Evolutionary conservation across 2,797 vertebrate species (phyloP).

Genomic region (Orientallactaga sibirica): DNA sequence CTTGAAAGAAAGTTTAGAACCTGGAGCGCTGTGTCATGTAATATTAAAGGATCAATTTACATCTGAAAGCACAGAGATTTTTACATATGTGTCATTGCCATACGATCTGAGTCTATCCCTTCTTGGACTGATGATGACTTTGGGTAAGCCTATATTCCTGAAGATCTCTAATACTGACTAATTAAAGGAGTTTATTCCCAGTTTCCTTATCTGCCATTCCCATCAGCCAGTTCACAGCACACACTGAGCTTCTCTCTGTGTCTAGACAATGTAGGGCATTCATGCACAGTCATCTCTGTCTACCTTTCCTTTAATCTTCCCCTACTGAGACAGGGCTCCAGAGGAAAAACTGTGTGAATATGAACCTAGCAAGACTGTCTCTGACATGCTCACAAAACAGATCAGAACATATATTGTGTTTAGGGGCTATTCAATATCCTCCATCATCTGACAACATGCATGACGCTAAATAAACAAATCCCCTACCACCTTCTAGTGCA

Average conservation of each 20-base stretch:
- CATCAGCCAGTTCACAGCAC: not conserved
- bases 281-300: not conserved
- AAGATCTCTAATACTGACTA: not conserved
- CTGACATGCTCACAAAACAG: not conserved
- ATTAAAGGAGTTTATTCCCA: not conserved
- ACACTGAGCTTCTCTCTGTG: not conserved
- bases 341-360: not conserved
- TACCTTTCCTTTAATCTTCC: not conserved
- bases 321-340: not conserved
- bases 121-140: not conserved
- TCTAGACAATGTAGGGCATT: not conserved
- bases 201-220: not conserved
- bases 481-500: not conserved
- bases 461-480: not conserved
- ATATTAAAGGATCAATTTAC: constrained; percentile 38
- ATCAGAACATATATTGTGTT: not conserved
- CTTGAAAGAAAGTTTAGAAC: constrained; percentile 9
- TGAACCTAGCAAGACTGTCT: not conserved
- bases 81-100: constrained; percentile 18
- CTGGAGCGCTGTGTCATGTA: not conserved
- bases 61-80: constrained; percentile 29
- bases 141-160: not conserved
- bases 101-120: constrained; percentile 11
- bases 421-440: not conserved
- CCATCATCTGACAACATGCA: not conserved